phyloP scores from a whole-genome alignment of 53 echinoderm and acorn worm genomes.

The Mesocentrotus franciscanus region DNA sequence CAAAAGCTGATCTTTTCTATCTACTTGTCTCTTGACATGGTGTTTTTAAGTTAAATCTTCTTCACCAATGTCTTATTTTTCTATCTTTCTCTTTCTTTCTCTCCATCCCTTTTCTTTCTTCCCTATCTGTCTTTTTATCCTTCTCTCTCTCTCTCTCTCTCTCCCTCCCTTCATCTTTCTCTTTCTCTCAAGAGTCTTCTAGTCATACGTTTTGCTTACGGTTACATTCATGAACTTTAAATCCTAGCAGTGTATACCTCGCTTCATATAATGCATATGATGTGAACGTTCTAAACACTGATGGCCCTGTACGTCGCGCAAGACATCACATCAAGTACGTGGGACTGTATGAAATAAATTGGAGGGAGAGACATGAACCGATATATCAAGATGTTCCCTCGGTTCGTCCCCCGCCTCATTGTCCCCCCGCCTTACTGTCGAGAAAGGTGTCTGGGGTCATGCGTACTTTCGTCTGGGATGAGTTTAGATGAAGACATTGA shows the following conservation, averaged over 20 bases:
- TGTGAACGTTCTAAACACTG: not conserved
- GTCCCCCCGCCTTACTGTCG: too few relatives aligned
- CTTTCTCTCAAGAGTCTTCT: not conserved
- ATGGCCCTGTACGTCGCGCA: not conserved
- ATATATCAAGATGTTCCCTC: too few relatives aligned
- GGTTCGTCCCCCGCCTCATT: too few relatives aligned
- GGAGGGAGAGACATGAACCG: not conserved
- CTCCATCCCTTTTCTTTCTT: not conserved
- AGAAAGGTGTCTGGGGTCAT: not conserved
- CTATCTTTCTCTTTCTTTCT: not conserved
- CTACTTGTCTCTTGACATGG: not conserved
- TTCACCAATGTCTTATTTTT: not conserved
- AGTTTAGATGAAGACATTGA: not conserved
- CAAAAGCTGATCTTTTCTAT: not conserved
- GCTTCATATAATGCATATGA: not conserved
- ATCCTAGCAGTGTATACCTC: not conserved
- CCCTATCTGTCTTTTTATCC: too few relatives aligned
- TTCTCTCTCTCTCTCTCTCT: not conserved
- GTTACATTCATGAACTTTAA: not conserved
- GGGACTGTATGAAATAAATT: not conserved
- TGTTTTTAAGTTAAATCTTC: too few relatives aligned
- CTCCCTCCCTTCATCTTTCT: not conserved
- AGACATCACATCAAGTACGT: not conserved
- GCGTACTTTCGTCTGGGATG: slow-evolving; percentile 9
- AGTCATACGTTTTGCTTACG: not conserved